Evolutionary conservation across 2,113 vertebrate genomes (phyloP).

Genomic region (Coracopsis vasa): DNA sequence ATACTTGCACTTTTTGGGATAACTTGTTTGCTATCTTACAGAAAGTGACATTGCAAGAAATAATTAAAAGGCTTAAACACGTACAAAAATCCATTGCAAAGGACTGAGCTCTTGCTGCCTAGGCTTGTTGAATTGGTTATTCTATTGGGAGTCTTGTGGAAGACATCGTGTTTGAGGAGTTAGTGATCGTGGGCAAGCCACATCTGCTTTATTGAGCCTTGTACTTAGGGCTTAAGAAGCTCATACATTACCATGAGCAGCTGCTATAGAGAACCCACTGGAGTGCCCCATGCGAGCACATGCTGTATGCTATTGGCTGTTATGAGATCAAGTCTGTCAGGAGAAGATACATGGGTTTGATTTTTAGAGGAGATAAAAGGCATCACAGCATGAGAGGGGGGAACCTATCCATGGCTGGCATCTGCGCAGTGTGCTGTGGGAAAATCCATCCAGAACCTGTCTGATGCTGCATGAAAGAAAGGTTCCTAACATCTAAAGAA

Average conservation of each 20-base stretch:
- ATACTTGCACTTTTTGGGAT: neutral
- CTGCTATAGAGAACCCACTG: neutral
- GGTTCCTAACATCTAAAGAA: neutral
- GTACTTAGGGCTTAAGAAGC: neutral
- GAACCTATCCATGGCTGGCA: neutral
- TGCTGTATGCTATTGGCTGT: accelerated
- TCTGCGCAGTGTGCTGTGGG: neutral
- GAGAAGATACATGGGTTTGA: neutral
- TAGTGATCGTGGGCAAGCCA: neutral
- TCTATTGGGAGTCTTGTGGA: neutral
- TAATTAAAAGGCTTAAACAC: neutral
- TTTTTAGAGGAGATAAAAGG: neutral
- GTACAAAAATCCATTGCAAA: neutral
- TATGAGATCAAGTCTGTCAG: neutral
- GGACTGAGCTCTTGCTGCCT: neutral
- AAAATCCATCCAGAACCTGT: neutral
- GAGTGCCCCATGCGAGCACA: accelerated
- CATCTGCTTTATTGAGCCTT: neutral
- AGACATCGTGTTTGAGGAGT: neutral
- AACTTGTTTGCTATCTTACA: neutral
- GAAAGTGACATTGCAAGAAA: neutral
- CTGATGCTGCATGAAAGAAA: neutral
- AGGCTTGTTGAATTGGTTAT: neutral
- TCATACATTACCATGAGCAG: neutral
- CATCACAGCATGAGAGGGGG: neutral